These are phyloP conservation scores for Asteroscopus sphinx DNA, from an alignment of 2,888 invertebrate genomes.

Conservation along the genomic window DNA sequence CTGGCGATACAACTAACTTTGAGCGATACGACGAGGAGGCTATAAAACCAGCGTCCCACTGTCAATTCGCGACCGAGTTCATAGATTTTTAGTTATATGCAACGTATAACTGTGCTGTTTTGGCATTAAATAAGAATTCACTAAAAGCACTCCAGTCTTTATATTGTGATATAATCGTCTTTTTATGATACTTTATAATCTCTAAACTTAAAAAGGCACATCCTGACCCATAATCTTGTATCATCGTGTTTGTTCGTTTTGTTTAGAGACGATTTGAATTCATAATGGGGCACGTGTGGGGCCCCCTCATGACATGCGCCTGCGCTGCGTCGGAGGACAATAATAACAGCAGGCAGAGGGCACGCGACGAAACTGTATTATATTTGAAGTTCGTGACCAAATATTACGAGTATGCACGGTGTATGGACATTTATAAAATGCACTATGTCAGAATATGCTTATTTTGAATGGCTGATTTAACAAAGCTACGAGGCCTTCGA, in stretches of 20 bases:
- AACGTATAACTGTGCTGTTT: constrained; percentile 1
- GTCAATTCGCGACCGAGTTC: constrained; percentile 80
- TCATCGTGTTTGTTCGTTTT: constrained; percentile 65
- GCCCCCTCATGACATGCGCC: constrained; percentile 76
- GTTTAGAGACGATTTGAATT: constrained; percentile 72
- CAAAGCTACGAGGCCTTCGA: no score
- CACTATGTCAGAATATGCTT: not conserved
- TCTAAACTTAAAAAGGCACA: constrained; percentile 27
- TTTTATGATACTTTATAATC: constrained; percentile 12
- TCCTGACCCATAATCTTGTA: constrained; percentile 45
- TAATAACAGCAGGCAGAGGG: constrained; percentile 65
- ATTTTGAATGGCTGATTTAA: not conserved
- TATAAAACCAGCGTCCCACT: constrained; percentile 69
- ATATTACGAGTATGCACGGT: constrained; percentile 27
- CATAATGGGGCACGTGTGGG: constrained; percentile 81
- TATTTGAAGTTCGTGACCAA: constrained; percentile 72
- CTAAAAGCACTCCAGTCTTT: not conserved
- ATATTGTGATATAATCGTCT: no score
- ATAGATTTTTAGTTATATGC: constrained; percentile 73
- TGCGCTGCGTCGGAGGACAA: constrained; percentile 67
- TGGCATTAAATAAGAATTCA: constrained; percentile 31
- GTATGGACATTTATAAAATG: constrained; percentile 18
- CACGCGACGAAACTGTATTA: constrained; percentile 74
- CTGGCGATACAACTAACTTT: constrained; percentile 93
- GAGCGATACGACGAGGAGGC: constrained; percentile 91